Conservation (phyloP, 2,888 invertebrate genomes). For the Scaptomyza reducta region DNA sequence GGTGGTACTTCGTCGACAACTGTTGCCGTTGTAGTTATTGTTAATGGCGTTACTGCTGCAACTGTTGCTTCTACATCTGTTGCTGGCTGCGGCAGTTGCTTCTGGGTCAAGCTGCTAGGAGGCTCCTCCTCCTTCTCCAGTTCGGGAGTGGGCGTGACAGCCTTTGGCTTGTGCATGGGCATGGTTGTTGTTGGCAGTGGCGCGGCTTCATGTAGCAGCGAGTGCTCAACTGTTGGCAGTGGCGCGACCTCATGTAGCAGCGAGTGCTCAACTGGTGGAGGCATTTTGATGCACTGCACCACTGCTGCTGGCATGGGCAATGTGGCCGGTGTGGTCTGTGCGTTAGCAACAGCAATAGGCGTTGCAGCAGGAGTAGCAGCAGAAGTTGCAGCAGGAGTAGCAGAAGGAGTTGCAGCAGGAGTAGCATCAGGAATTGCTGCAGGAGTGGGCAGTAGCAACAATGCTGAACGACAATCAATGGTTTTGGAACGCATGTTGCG, state of each 20-base stretch:
- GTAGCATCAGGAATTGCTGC: not conserved
- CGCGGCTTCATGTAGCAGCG: not conserved
- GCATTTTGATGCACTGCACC: constrained; percentile 11
- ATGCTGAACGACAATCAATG: constrained; percentile 69
- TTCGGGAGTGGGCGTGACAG: constrained; percentile 6
- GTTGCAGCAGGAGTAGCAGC: no score
- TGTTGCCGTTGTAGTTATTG: not conserved
- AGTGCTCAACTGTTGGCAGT: not conserved
- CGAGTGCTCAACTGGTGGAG: constrained; percentile 1
- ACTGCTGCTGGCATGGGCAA: not conserved
- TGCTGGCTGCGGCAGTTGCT: not conserved
- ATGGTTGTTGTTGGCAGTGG: not conserved
- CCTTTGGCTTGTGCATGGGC: not conserved
- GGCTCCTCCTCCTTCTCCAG: not conserved
- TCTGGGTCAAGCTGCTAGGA: constrained; percentile 1
- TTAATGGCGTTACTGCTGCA: not conserved
- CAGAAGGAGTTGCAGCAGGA: not conserved
- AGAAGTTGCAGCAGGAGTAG: not conserved
- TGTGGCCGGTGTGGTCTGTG: not conserved
- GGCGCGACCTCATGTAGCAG: not conserved
- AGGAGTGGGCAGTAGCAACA: constrained; percentile 21
- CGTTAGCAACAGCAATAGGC: not conserved
- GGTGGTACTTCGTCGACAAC: constrained; percentile 5
- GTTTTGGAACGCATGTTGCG: constrained; percentile 79
- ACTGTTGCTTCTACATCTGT: not conserved